Conservation (phyloP, 2,888 invertebrate species). For the Spialia ferax region DNA sequence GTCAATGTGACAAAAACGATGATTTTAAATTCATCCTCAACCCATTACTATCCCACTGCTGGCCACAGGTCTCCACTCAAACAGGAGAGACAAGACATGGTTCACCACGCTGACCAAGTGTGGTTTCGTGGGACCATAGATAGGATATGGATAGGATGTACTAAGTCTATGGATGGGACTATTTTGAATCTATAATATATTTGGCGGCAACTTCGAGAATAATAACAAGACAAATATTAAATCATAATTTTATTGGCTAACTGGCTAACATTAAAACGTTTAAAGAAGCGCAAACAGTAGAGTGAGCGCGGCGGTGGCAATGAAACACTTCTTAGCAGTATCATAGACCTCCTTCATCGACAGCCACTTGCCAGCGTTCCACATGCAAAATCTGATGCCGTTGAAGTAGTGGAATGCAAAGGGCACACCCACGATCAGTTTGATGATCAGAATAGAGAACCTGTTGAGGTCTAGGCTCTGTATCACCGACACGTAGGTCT, state of each 20-base stretch:
- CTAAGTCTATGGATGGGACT: no score
- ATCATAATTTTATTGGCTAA: neutral
- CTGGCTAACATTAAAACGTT: neutral
- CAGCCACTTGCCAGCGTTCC: slow-evolving; percentile 61
- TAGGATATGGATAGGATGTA: no score
- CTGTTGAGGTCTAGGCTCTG: slow-evolving; percentile 65
- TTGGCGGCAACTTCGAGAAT: no score
- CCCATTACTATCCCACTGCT: no score
- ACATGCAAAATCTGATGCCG: slow-evolving; percentile 66
- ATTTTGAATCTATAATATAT: no score
- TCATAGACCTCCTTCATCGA: slow-evolving; percentile 55
- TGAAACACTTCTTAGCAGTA: slow-evolving; percentile 54
- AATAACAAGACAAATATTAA: no score
- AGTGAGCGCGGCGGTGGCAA: slow-evolving; percentile 47
- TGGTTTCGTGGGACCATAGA: no score
- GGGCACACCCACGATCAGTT: slow-evolving; percentile 61
- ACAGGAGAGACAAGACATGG: no score
- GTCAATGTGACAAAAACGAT: no score
- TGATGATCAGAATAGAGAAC: slow-evolving; percentile 54
- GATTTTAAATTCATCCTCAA: no score
- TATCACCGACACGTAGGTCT: slow-evolving; percentile 67
- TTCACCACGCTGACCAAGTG: no score
- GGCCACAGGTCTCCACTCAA: no score
- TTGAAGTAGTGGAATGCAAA: slow-evolving; percentile 71
- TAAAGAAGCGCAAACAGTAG: slow-evolving; percentile 53